phyloP scores from a whole-genome alignment of 2,888 invertebrate genomes.

The Metellina segmentata region DNA sequence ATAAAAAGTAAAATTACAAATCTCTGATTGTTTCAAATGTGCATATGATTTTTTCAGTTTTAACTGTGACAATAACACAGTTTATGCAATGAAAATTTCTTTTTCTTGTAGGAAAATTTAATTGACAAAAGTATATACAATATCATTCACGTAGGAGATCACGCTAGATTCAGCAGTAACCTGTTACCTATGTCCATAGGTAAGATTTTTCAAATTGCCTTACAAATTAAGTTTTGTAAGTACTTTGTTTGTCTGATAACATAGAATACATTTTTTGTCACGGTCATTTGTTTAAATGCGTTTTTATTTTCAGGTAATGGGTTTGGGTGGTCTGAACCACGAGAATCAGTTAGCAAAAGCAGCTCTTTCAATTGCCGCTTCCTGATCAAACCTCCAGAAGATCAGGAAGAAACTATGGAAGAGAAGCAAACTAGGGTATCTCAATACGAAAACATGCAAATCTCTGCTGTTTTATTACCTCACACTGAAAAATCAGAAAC shows the following conservation, averaged over 20 bases:
- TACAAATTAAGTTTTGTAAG: not conserved
- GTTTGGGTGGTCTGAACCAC: conserved; percentile 72
- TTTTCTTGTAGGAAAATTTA: conserved; percentile 85
- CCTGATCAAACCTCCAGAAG: conserved; percentile 85
- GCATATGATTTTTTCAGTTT: too few species aligned
- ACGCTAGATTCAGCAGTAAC: conserved; percentile 89
- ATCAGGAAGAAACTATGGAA: conserved; percentile 84
- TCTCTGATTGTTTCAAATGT: too few species aligned
- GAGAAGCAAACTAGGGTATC: conserved; percentile 86
- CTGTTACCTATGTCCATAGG: conserved; percentile 82
- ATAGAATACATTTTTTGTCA: not conserved
- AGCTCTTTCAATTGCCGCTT: conserved; percentile 87
- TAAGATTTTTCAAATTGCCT: not conserved
- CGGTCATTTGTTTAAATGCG: not conserved
- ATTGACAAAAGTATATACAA: conserved; percentile 92
- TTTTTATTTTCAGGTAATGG: conserved; percentile 68
- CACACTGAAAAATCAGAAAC: conserved; percentile 79
- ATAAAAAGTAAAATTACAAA: too few species aligned
- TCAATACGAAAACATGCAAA: conserved; percentile 88
- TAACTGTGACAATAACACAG: too few species aligned
- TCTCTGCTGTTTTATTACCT: conserved; percentile 81
- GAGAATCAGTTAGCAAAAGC: conserved; percentile 80
- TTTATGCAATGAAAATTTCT: not conserved
- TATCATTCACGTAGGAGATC: conserved; percentile 95
- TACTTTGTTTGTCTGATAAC: not conserved